Conservation (phyloP, 1,140 invertebrate genomes). For the Caerostris extrusa region DNA sequence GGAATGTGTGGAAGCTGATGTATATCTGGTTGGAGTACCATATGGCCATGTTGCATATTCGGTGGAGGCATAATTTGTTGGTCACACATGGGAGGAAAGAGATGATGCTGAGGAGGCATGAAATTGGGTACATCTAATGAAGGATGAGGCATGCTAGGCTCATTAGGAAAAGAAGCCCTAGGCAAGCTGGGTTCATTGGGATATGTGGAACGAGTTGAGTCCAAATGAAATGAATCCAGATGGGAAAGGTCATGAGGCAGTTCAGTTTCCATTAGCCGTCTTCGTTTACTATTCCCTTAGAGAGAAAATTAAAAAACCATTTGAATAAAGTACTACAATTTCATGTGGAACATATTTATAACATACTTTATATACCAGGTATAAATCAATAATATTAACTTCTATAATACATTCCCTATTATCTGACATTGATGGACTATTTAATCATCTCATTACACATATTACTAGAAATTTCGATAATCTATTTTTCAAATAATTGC, state of each 20-base stretch:
- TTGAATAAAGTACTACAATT: too few relatives aligned
- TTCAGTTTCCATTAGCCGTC: neutral
- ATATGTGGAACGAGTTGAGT: slow-evolving; percentile 28
- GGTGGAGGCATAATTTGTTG: slow-evolving; percentile 38
- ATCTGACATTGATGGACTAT: too few relatives aligned
- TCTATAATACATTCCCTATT: too few relatives aligned
- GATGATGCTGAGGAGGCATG: slow-evolving; percentile 38
- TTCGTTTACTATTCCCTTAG: neutral
- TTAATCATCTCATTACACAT: too few relatives aligned
- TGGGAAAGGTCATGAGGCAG: slow-evolving; percentile 22
- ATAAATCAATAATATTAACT: too few relatives aligned
- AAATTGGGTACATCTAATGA: slow-evolving; percentile 48
- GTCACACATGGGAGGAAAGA: slow-evolving; percentile 18
- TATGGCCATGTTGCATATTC: slow-evolving; percentile 12
- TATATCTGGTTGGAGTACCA: slow-evolving; percentile 42
- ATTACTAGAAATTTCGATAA: too few relatives aligned
- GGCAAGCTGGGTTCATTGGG: slow-evolving; percentile 1
- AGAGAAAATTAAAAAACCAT: neutral
- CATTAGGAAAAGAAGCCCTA: slow-evolving; percentile 15
- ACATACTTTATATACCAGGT: too few relatives aligned
- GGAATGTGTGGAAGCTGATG: slow-evolving; percentile 54
- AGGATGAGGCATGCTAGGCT: slow-evolving; percentile 45
- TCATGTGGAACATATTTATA: too few relatives aligned
- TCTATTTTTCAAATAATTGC: too few relatives aligned
- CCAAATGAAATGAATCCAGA: slow-evolving; percentile 52